phyloP scores from a whole-genome alignment of 1,140 invertebrate species.

The Riptortus pedestris region DNA sequence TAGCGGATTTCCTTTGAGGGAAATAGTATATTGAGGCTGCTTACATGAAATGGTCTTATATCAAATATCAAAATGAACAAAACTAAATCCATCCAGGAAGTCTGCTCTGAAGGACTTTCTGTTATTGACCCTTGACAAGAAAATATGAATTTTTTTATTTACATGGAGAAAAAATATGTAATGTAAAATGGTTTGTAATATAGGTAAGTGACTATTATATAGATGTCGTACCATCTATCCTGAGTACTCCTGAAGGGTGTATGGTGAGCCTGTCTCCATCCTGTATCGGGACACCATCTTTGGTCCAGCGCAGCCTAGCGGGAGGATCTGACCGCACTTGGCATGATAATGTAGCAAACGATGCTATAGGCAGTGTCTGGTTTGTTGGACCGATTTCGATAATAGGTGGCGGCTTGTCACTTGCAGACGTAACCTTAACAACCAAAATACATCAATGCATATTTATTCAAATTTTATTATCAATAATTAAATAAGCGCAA shows the following conservation, averaged over 20 bases:
- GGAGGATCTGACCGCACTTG: slow-evolving; percentile 58
- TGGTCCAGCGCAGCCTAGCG: slow-evolving; percentile 71
- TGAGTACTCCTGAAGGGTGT: slow-evolving; percentile 56
- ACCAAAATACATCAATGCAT: neutral
- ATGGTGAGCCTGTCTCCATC: slow-evolving; percentile 44
- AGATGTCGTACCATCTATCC: slow-evolving; percentile 71
- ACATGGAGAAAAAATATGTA: no score
- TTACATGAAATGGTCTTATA: no score
- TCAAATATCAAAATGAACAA: no score
- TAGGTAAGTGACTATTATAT: no score
- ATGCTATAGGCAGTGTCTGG: slow-evolving; percentile 74
- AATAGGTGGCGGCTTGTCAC: slow-evolving; percentile 76
- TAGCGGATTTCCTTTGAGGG: no score
- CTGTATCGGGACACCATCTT: slow-evolving; percentile 53
- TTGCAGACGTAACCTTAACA: slow-evolving; percentile 54
- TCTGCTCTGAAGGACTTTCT: no score
- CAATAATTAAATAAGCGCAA: no score
- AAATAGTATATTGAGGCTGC: no score
- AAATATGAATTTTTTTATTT: no score
- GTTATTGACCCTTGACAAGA: no score
- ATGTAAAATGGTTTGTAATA: no score
- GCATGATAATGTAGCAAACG: slow-evolving; percentile 70
- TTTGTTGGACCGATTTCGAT: slow-evolving; percentile 82
- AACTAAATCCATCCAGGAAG: no score
- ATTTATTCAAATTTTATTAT: neutral